Evolutionary conservation across 2,113 vertebrate species (phyloP).

Genomic region (Anarrhichthys ocellatus): DNA sequence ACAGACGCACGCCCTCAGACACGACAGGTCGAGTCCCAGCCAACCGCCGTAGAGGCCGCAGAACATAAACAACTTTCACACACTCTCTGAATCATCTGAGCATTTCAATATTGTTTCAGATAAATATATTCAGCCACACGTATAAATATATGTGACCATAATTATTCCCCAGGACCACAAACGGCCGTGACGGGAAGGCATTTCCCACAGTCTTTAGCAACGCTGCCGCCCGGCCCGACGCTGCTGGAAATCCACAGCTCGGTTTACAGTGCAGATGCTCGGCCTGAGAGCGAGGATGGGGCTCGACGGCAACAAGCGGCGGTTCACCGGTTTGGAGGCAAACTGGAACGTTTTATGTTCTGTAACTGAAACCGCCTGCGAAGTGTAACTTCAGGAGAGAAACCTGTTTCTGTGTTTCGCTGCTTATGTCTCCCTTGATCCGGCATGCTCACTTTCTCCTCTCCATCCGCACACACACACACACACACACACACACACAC

Average conservation of each 20-base stretch:
- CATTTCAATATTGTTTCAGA: constrained; percentile 79
- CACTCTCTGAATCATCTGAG: constrained; percentile 78
- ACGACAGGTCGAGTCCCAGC: constrained; percentile 75
- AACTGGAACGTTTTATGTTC: constrained; percentile 57
- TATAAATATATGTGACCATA: constrained; percentile 78
- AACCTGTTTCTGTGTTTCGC: constrained; percentile 35
- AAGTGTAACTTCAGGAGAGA: constrained; percentile 57
- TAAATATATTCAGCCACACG: constrained; percentile 78
- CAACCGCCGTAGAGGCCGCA: constrained; percentile 65
- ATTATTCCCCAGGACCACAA: constrained; percentile 73
- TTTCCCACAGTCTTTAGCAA: constrained; percentile 78
- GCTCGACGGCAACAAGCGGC: constrained; percentile 53
- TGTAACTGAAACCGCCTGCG: constrained; percentile 52
- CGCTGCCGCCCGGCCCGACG: constrained; percentile 67
- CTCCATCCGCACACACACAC: constrained; percentile 29
- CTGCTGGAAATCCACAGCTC: constrained; percentile 62
- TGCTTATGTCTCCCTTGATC: constrained; percentile 22
- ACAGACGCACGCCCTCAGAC: constrained; percentile 72
- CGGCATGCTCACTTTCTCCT: constrained; percentile 20
- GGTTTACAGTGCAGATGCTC: constrained; percentile 38
- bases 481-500: constrained; percentile 18
- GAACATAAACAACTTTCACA: constrained; percentile 83
- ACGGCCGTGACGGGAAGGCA: constrained; percentile 75
- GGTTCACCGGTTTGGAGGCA: constrained; percentile 25
- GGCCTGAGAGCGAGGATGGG: constrained; percentile 48